These are phyloP conservation scores for Aphis gossypii DNA, from an alignment of 1,140 invertebrate species.

Conservation along the genomic window DNA sequence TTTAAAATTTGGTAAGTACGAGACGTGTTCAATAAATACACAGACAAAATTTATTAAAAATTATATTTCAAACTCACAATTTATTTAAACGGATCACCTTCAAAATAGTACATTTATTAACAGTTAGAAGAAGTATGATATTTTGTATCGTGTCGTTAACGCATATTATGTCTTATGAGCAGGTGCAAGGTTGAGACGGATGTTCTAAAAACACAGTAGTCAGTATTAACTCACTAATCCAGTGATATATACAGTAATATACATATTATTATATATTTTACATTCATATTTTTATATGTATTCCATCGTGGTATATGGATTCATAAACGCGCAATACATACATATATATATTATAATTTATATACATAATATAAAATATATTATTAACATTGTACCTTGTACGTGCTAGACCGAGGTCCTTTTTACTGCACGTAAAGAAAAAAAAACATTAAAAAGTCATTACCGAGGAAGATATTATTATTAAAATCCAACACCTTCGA, in stretches of 20 bases:
- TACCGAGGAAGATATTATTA: background rate
- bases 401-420: background rate
- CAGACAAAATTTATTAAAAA: too few relatives aligned
- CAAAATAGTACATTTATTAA: background rate
- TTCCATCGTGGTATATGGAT: background rate
- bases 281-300: background rate
- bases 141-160: background rate
- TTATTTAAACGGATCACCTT: too few relatives aligned
- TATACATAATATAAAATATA: background rate
- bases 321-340: background rate
- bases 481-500: slow-evolving; percentile 29
- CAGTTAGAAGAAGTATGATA: background rate
- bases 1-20: background rate
- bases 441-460: slow-evolving; percentile 43
- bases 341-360: background rate
- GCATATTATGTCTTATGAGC: background rate
- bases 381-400: background rate
- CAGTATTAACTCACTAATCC: background rate
- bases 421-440: background rate
- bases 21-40: too few relatives aligned
- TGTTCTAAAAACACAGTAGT: background rate
- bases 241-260: background rate
- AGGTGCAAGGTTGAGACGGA: background rate
- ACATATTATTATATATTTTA: too few relatives aligned
- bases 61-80: too few relatives aligned